Base-by-base conservation (phyloP, 1,140 invertebrate genomes). In the Drosophila kurseongensis region DNA sequence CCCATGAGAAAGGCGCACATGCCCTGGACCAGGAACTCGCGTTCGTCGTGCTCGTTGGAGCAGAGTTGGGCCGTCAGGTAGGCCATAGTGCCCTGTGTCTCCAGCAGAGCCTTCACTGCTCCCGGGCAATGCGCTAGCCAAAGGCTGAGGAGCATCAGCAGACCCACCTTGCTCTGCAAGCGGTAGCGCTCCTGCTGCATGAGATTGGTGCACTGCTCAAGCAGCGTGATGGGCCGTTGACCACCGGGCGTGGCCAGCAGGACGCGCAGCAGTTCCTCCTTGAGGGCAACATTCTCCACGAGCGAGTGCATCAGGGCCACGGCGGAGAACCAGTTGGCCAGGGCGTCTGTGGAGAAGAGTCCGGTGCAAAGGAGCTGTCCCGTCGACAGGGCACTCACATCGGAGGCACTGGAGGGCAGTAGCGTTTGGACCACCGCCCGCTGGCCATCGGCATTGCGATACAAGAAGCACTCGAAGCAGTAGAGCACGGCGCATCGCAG, bases 251-350 rank as follows among this genome's bases (percentile, higher is more conserved):
- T 98, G 0, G 98, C 97, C 40, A 99, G 93, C 60, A 99, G 94
- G 12, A 99, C 98, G 67, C 97, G 93, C 4, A 99, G 92, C n/a
- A 99, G 92, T 89, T 98, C 96, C 86, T 99, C 98, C 91, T 99
- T 99, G 82, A 99, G 97, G 5, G 94, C 95, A 4, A 95, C 94
- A 92, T 98, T 98, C 66, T 98, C 97, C 1, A 98, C 95, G n/a
- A 99, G 93, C 0, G 96, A 95, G 84, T 99, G 97, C 79, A 97
- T 96, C 13, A 99, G 93, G 10, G 98, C 97, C 5, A 99, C 96
- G 0, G 98, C 94, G 1, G 97, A 97, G 93, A 99, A 98, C 99
- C 99, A 99, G 92, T 98, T 99, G n/a, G 97, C 98, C n/a, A 98
- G 93, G 14, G 97, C 93, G 92, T 99, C 98, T 0, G 94, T 93